Evolutionary conservation across 2,888 invertebrate species (phyloP), one percentile per base, ranked within the genome.

Genomic region (Syrista parreyssii): DNA sequence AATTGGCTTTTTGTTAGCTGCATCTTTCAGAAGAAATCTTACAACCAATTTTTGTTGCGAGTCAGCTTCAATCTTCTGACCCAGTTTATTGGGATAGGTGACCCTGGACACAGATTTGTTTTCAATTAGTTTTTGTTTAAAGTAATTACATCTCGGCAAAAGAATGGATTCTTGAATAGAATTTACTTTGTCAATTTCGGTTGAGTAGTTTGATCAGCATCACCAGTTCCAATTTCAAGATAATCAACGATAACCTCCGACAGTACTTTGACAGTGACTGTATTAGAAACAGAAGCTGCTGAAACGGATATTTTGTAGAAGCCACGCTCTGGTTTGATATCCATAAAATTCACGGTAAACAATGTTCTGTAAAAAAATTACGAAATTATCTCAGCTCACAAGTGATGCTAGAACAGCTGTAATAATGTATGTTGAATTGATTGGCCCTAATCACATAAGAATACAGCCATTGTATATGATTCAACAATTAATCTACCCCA

Each of bases 201-300:
- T 78, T 96, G 95, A 34, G 97, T 96, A 3, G 96, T 95, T 81
- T 98, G 97, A 91, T 99, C 98, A 9, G 97, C 95, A 90, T 99
- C 98, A 3, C 96, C 96, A 32, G 98, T 94, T 6, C 98, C 97
- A 74, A 99, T 93, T 91, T 98, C 98, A 74, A 97, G 93, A 77
- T 94, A 94, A 84, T 96, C 95, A 0, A 98, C 94, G 81, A 94
- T 94, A 0, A 97, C 95, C 83, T 96, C 95, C 1, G 97, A 96
- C 77, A 97, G 92, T 31, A 97, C 95, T 79, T 96, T 96, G 0
- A 94, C 92, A 32, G 92, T 92, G 11, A 93, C 89, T 2, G 92
- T 91, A 83, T 93, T 94, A 32, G 93, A 93, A 34, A 95, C 93
- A 76, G 92, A 92, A 74, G 94, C 95, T 4, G 96, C 96, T 80